Percentiles rank a stretch among this genome's conserved stretches.
Conservation (phyloP, 2,888 invertebrate genomes). For the Ganaspis brasiliensis region DNA sequence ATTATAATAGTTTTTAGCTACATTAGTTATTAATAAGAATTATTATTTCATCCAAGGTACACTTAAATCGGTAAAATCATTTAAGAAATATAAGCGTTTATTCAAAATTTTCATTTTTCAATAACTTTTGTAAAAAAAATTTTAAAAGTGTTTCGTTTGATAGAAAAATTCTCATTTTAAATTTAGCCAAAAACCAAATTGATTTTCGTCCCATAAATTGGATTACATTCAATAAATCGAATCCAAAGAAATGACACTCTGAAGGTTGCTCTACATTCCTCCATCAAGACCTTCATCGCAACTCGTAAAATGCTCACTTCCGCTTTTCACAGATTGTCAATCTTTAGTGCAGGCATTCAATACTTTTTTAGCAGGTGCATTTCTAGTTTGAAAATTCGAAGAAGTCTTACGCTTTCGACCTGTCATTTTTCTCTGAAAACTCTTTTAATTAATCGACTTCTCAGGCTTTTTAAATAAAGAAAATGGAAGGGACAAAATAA, state of each 20-base stretch:
- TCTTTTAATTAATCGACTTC: constrained; percentile 19
- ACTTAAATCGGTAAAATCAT: too few relatives aligned
- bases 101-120: too few relatives aligned
- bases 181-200: neutral
- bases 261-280: constrained; percentile 6
- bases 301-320: constrained; percentile 13
- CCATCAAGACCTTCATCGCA: neutral
- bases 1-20: neutral
- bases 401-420: constrained; percentile 1
- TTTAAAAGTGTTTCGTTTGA: too few relatives aligned
- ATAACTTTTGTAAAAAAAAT: too few relatives aligned
- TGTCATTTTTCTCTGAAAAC: neutral
- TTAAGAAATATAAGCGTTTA: too few relatives aligned
- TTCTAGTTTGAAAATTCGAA: constrained; percentile 8
- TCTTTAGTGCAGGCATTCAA: neutral
- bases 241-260: neutral
- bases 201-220: neutral
- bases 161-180: too few relatives aligned
- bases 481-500: neutral
- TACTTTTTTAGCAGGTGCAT: constrained; percentile 17
- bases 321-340: constrained; percentile 11
- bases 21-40: neutral
- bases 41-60: too few relatives aligned
- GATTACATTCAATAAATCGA: constrained; percentile 3
- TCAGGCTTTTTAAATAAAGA: neutral